Conservation (phyloP, 2,113 vertebrate genomes). For the Chaetodon trifascialis region DNA sequence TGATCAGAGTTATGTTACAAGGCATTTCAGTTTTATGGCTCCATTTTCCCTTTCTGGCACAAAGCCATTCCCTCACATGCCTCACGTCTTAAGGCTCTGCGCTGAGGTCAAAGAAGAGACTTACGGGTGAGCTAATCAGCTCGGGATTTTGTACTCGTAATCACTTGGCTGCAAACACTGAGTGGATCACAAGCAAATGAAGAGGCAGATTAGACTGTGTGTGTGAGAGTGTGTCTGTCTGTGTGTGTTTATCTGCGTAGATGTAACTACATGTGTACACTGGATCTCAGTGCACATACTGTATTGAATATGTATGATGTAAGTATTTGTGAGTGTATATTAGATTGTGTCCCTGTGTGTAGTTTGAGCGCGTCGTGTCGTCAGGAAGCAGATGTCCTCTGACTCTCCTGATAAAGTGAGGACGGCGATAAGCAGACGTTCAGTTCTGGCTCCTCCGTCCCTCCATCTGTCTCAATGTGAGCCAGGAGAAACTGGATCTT, state of each 20-base stretch:
- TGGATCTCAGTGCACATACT: background rate
- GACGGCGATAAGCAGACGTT: slow-evolving; percentile 25
- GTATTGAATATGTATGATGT: background rate
- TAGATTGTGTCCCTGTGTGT: background rate
- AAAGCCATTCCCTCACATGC: slow-evolving; percentile 39
- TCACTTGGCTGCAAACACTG: slow-evolving; percentile 55
- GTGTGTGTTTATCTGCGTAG: background rate
- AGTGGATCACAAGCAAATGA: slow-evolving; percentile 56
- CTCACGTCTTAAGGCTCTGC: slow-evolving; percentile 17
- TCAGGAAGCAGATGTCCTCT: slow-evolving; percentile 52
- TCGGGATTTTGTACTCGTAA: slow-evolving; percentile 58
- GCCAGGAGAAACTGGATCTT: slow-evolving; percentile 59
- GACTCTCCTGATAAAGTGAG: slow-evolving; percentile 44
- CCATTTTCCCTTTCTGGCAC: slow-evolving; percentile 24
- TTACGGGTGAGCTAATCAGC: slow-evolving; percentile 65
- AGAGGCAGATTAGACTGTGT: slow-evolving; percentile 37
- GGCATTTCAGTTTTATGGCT: background rate
- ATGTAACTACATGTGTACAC: background rate
- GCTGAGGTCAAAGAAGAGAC: slow-evolving; percentile 59
- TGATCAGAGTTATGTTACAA: background rate
- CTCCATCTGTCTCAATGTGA: slow-evolving; percentile 47
- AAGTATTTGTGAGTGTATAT: background rate
- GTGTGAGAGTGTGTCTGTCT: slow-evolving; percentile 14
- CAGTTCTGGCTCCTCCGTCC: slow-evolving; percentile 32
- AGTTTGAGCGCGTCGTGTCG: background rate